Evolutionary conservation across 1,140 invertebrate genomes (phyloP), one percentile per base, ranked within the genome.

Genomic region (Listronotus bonariensis): DNA sequence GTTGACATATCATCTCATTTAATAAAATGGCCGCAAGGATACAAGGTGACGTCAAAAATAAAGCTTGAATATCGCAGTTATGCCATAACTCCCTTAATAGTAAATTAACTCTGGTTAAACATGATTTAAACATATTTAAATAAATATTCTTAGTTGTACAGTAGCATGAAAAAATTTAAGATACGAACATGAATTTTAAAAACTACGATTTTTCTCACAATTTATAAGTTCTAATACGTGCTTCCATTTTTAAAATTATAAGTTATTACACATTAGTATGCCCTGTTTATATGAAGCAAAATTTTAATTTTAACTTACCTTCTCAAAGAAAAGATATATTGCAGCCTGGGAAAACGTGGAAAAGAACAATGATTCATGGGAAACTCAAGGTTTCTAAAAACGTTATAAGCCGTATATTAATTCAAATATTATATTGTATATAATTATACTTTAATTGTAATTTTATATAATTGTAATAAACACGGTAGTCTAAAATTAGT

Each of bases 311-410:
- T 42, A 42, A 32, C 55, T 14, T 58, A 46, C 42, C 55, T 46
- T 32, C 55, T 26, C n/a, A 2, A 41, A 48, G 43, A 34, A 46
- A 60, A 51, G 57, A 60, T 51, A 51, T 60, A 60, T 60, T 10
- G 57, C 57, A 32, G 57, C 18, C 57, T 38, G 57, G 57, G 38
- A 60, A 60, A 52, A 46, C 36, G 15, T 40, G 57, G 57, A 57
- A 60, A 60, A 51, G 57, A 60, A 60, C 57, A 60, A 60, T 60
- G 46, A 49, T 51, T 52, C 57, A 60, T 60, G 57, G 36, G 57
- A 60, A 60, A 60, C 40, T 60, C 57, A 48, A 58, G 55, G 55
- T 48, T 48, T 42, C n/a, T 58, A 46, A 45, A 45, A 58, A 58
- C 55, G 46, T 42, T 58, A 48, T 48, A 26, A 58, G 17, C 55